These are phyloP conservation scores for Malurus alboscapulatus DNA, from an alignment of 2,113 vertebrate species.

Conservation along the genomic window DNA sequence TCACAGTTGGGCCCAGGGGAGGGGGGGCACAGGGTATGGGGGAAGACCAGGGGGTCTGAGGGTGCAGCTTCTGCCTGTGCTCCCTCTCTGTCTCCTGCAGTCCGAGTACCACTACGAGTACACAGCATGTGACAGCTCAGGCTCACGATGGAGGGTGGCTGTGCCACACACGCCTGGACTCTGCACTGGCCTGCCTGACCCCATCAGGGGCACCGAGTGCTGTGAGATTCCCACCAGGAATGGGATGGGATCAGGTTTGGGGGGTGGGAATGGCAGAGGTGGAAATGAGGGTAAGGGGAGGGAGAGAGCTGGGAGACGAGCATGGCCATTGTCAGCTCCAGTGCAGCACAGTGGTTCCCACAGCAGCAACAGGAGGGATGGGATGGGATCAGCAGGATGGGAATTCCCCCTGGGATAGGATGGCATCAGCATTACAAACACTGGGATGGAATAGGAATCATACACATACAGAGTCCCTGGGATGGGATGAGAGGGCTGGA, in stretches of 20 bases:
- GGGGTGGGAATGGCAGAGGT: too few species aligned
- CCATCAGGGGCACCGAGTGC: constrained; percentile 89
- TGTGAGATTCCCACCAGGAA: constrained; percentile 74
- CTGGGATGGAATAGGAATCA: neutral
- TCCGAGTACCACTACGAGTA: constrained; percentile 98
- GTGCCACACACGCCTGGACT: constrained; percentile 88
- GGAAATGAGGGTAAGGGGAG: neutral
- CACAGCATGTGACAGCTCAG: constrained; percentile 88
- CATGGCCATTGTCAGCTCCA: neutral
- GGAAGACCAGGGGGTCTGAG: neutral
- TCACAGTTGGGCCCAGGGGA: neutral
- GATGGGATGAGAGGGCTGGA: neutral
- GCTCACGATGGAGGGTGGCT: constrained; percentile 91
- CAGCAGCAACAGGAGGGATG: neutral
- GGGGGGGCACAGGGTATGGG: neutral
- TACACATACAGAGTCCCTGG: neutral
- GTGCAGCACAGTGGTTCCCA: neutral
- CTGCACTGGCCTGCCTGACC: constrained; percentile 91
- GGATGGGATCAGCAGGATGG: neutral
- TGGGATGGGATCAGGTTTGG: neutral
- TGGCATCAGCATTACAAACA: neutral
- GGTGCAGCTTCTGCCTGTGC: neutral
- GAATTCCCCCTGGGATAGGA: neutral
- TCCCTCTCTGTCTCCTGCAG: constrained; percentile 67
- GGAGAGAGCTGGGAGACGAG: neutral